Evolutionary conservation across 2,888 invertebrate species (phyloP), one percentile per base, ranked within the genome.

Genomic region (Drosophila nr. medialis): DNA sequence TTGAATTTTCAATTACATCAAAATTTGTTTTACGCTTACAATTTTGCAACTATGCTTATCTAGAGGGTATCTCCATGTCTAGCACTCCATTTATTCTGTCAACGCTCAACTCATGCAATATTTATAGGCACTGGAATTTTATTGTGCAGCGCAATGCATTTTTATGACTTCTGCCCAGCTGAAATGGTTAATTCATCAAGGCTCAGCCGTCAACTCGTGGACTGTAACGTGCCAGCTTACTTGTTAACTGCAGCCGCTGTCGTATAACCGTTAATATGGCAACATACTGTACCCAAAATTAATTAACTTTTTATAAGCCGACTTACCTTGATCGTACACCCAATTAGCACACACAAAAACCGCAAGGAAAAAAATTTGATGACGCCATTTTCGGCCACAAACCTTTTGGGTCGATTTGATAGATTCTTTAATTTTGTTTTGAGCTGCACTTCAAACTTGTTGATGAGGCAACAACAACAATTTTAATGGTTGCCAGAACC

Each of bases 71-170:
- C 51, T 48, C 5, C 13, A 3, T 5, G 71, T n/a, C 40, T 13
- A 11, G 13, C 58, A 38, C 8, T 18, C 15, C 4, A 5, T 5
- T 2, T 7, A 10, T 48, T 58, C 45, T 38, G 48, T 38, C 36
- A 40, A 15, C 11, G 27, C 62, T 54, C 27, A 24, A 53, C 71
- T 80, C 81, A 81, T 81, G 54, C 64, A 81, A 75, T 71, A 80
- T 80, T 80, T 77, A 80, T 80, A 67, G 69, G 63, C 81, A 55
- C 40, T 63, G 69, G 68, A 59, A 75, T 70, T 67, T 77, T 70
- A 81, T 69, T 73, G 58, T 64, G 69, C 49, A 64, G 55, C 64
- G 80, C 68, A 76, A 80, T 78, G 78, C 78, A 78, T 78, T 78
- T 78, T 72, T 58, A 76, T 76, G 64, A 48, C 64, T 30, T 32